Conservation (phyloP, 2,113 vertebrate species). For the Microcebus jonahi region DNA sequence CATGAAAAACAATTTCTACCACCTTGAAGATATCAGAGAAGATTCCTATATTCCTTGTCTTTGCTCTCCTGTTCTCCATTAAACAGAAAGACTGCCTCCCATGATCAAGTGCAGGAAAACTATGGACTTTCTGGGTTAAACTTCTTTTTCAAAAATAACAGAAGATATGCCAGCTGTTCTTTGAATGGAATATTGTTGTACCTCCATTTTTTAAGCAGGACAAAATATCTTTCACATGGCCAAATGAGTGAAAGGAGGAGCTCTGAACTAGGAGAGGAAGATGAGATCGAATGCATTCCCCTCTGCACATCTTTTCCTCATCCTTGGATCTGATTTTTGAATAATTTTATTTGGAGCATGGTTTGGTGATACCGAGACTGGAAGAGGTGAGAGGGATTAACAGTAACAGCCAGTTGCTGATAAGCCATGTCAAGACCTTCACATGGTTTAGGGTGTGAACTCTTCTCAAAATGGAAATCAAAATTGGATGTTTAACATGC, state of each 20-base stretch:
- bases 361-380: neutral
- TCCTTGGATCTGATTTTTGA: neutral
- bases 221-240: neutral
- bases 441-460: neutral
- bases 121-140: neutral
- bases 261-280: neutral
- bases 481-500: neutral
- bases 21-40: neutral
- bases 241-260: neutral
- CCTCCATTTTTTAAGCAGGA: neutral
- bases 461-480: neutral
- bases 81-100: neutral
- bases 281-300: neutral
- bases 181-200: neutral
- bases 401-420: neutral
- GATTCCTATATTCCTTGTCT: neutral
- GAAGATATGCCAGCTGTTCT: neutral
- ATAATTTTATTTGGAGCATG: neutral
- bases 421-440: neutral
- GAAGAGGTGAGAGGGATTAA: neutral
- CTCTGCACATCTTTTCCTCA: neutral
- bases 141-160: neutral
- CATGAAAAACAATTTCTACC: slow-evolving; percentile 10
- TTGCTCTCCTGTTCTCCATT: neutral
- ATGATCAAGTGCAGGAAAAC: neutral